These are phyloP conservation scores for Gastrophysa polygoni DNA, from an alignment of 2,888 invertebrate species.

Conservation along the genomic window DNA sequence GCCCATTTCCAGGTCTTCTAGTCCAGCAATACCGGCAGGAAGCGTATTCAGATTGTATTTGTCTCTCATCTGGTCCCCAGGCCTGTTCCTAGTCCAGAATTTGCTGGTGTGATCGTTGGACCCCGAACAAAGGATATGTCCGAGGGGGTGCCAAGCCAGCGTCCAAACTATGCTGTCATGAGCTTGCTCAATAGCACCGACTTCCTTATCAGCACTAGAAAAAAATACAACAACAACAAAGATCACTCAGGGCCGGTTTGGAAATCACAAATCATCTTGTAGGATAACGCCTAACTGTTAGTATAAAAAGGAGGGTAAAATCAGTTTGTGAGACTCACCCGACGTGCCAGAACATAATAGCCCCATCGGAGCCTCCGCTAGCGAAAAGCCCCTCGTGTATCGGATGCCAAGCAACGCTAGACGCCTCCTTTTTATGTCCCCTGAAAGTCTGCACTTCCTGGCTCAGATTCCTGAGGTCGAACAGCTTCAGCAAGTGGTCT, in stretches of 20 bases:
- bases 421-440: constrained; percentile 99
- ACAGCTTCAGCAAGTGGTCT: constrained; percentile 95
- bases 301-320: no score
- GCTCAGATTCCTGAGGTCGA: constrained; percentile 94
- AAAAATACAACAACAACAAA: constrained; percentile 1
- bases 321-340: constrained; percentile 70
- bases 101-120: constrained; percentile 99
- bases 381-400: constrained; percentile 96
- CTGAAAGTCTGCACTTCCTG: constrained; percentile 97
- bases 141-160: constrained; percentile 98
- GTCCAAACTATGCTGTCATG: constrained; percentile 99
- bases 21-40: constrained; percentile 78
- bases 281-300: no score
- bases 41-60: constrained; percentile 95
- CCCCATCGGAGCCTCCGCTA: constrained; percentile 98
- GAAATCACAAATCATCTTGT: no score
- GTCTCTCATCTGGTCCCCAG: constrained; percentile 97
- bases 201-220: constrained; percentile 91
- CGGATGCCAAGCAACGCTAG: constrained; percentile 98
- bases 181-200: constrained; percentile 97
- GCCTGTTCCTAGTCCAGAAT: constrained; percentile 99
- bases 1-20: constrained; percentile 75
- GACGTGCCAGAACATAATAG: constrained; percentile 98
- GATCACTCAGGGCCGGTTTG: no score
- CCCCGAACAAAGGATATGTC: constrained; percentile 97